Percentiles rank a stretch among this genome's conserved stretches.
Evolutionary conservation across 2,888 invertebrate genomes (phyloP).

Genomic region (Apodemia mormo): DNA sequence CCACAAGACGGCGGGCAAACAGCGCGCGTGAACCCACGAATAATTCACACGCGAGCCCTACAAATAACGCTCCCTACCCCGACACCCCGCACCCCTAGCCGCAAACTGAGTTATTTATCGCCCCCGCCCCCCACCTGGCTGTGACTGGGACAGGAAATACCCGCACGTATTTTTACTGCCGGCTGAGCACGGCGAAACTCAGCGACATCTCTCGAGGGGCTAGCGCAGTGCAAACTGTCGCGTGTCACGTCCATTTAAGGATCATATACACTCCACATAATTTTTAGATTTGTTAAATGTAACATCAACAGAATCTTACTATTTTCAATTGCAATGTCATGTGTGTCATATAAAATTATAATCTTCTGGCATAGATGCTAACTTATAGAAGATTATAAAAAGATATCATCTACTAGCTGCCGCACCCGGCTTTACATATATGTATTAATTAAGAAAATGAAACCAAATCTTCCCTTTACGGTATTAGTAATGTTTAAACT

Average conservation of each 20-base stretch:
- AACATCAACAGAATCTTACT: not conserved
- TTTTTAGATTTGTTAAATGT: not conserved
- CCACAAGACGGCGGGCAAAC: constrained; percentile 73
- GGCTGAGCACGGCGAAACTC: constrained; percentile 50
- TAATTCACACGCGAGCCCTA: constrained; percentile 82
- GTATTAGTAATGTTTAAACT: too few species aligned
- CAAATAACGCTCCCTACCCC: constrained; percentile 61
- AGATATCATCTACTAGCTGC: too few species aligned
- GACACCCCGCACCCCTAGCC: constrained; percentile 44
- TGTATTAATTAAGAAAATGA: too few species aligned
- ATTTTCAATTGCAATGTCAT: not conserved
- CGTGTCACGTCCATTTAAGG: constrained; percentile 13
- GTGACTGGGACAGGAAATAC: constrained; percentile 74
- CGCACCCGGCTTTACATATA: too few species aligned
- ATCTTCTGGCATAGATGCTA: too few species aligned
- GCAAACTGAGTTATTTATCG: constrained; percentile 80
- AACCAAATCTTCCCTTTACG: too few species aligned
- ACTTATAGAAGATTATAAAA: too few species aligned
- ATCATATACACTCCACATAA: not conserved
- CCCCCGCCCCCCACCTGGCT: constrained; percentile 50
- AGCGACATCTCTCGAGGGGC: constrained; percentile 69
- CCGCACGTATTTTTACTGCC: constrained; percentile 77
- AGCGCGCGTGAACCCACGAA: constrained; percentile 80
- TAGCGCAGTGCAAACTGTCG: constrained; percentile 36
- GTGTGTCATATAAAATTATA: not conserved